These are phyloP conservation scores for Physeter macrocephalus DNA, from an alignment of 2,113 vertebrate species.

Conservation along the genomic window DNA sequence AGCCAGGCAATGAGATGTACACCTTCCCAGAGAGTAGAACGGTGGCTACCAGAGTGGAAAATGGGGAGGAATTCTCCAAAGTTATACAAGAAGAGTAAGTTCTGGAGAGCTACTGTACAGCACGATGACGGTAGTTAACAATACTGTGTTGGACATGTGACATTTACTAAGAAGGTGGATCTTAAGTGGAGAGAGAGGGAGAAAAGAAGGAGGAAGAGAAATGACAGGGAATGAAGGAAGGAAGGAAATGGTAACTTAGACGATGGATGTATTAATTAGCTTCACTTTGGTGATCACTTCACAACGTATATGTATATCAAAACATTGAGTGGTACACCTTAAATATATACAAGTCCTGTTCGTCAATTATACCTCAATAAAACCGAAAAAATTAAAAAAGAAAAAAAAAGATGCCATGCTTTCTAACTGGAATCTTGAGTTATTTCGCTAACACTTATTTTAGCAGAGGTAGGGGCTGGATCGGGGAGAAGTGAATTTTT, in stretches of 20 bases:
- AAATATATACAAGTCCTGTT: neutral
- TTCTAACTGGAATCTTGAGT: neutral
- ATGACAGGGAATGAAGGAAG: neutral
- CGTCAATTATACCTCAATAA: neutral
- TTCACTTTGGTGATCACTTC: neutral
- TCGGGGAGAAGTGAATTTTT: neutral
- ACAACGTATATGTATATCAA: neutral
- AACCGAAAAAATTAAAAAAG: neutral
- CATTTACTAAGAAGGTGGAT: neutral
- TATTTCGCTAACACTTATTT: neutral
- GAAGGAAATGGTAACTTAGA: neutral
- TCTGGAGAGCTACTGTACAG: neutral
- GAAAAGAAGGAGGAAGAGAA: neutral
- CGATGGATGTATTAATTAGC: neutral
- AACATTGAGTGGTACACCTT: neutral
- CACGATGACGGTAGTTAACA: neutral
- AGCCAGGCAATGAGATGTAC: neutral
- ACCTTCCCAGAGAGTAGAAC: neutral
- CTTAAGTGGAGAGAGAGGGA: neutral
- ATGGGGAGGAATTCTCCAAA: neutral
- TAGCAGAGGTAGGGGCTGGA: neutral
- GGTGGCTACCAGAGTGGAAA: neutral
- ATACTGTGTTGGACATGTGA: neutral
- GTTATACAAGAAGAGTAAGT: neutral
- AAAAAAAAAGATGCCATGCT: neutral